Base-by-base conservation (phyloP, 2,888 invertebrate genomes). In the Drymonia ruficornis region DNA sequence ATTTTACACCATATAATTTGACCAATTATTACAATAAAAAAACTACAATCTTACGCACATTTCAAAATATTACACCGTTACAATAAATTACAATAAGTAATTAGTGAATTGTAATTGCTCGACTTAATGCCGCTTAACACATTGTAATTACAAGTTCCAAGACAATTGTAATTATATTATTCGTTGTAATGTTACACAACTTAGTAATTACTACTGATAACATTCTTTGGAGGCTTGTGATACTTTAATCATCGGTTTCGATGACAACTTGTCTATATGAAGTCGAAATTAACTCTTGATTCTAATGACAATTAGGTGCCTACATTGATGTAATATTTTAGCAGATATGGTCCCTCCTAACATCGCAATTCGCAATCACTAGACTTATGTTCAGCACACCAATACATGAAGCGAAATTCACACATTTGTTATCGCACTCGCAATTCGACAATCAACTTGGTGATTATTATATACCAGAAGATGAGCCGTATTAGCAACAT, bases 61-160 rank as follows among this genome's bases (percentile, higher is more conserved):
- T 45, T 59, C 48, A 59, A 65, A 63, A 59, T 64, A 68, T 63
- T 15, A 51, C 34, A 59, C 71, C 63, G 72, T 67, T 72, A 72
- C 51, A 18, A 63, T 59, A 56, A 55, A 55, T 62, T 66, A 62
- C 55, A 60, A 48, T 59, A n/a, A 7, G 65, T 60, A 68, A 70
- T 70, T 68, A 67, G 57, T 66, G 59, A 64, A 62, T 64, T 63
- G 51, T 63, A 68, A 65, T 66, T 52, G 55, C 46, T 45, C 48
- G 5, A 46, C 46, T 52, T 51, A 56, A 49, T 34, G 11, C 2
- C 13, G 31, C 34, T 16, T 34, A 49, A 49, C 28, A 16, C 29
- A 29, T 34, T 47, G 49, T 69, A 64, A 69, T 72, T 72, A 64
- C 34, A 49, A 29, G 46, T 50, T 48, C 46, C 48, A 18, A 47